phyloP scores from a whole-genome alignment of 2,113 vertebrate genomes.

The Paedocypris sp. region DNA sequence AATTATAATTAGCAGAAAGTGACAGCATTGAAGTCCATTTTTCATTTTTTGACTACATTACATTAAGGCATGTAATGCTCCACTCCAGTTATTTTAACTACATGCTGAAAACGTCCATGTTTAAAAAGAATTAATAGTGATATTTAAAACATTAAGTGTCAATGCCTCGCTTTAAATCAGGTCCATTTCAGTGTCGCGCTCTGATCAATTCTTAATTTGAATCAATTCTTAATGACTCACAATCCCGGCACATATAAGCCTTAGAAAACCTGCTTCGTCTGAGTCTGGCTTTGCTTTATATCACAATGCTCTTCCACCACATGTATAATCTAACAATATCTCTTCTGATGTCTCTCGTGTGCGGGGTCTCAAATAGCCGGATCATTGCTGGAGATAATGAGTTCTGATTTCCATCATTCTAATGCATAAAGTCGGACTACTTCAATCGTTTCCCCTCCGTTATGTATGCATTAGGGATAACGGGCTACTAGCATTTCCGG shows the following conservation, averaged over 20 bases:
- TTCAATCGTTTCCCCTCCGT: slow-evolving; percentile 19
- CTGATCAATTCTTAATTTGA: neutral
- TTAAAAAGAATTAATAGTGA: too few relatives aligned
- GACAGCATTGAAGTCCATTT: too few relatives aligned
- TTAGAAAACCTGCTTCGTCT: neutral
- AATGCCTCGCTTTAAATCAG: too few relatives aligned
- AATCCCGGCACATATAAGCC: neutral
- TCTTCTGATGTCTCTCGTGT: slow-evolving; percentile 5
- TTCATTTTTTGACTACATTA: too few relatives aligned
- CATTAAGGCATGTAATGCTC: too few relatives aligned
- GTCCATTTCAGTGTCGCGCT: neutral
- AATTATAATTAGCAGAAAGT: too few relatives aligned
- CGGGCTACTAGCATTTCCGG: neutral
- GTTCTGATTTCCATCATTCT: slow-evolving; percentile 32
- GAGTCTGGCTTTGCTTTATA: neutral
- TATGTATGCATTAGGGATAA: slow-evolving; percentile 33
- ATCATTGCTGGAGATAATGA: slow-evolving; percentile 32
- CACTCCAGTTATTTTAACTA: too few relatives aligned
- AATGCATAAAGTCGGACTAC: slow-evolving; percentile 34
- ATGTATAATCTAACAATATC: slow-evolving; percentile 27
- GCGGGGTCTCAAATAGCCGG: slow-evolving; percentile 8
- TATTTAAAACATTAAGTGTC: too few relatives aligned
- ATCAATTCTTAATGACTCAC: neutral
- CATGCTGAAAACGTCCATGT: too few relatives aligned
- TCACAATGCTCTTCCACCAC: neutral